Percentiles rank a stretch among this genome's conserved stretches.
phyloP scores from a whole-genome alignment of 2,888 invertebrate species.

The Cephus nigrinus region DNA sequence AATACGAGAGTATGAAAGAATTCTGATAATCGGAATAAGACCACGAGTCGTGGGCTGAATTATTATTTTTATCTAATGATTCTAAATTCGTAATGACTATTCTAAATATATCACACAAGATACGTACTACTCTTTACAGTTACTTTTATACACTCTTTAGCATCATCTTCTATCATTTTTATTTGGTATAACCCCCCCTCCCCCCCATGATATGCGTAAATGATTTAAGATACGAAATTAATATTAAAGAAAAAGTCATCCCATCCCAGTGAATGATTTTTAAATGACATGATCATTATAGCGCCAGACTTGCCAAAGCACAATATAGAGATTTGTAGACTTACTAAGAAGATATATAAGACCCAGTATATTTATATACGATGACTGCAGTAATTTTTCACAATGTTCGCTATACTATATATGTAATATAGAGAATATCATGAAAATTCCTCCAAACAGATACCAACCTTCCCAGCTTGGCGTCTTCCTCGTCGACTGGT shows the following conservation, averaged over 20 bases:
- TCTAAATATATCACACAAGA: not conserved
- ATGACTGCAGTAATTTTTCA: slow-evolving; percentile 17
- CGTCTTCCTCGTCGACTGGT: slow-evolving; percentile 82
- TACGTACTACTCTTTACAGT: not conserved
- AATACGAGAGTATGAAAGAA: slow-evolving; percentile 39
- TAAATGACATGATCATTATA: slow-evolving; percentile 49
- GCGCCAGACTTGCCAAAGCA: slow-evolving; percentile 66
- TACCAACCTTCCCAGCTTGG: slow-evolving; percentile 85
- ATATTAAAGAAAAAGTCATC: not conserved
- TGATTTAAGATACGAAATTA: not conserved
- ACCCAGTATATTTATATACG: slow-evolving; percentile 24
- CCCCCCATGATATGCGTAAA: not conserved
- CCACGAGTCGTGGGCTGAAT: not conserved
- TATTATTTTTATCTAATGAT: not conserved
- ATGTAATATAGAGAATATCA: slow-evolving; percentile 16
- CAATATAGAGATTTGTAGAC: slow-evolving; percentile 43
- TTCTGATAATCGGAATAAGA: not conserved
- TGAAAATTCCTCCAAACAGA: slow-evolving; percentile 12
- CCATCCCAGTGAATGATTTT: not conserved
- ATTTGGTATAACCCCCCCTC: not conserved
- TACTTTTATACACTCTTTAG: not conserved
- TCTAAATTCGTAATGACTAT: not conserved
- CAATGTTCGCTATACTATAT: slow-evolving; percentile 15
- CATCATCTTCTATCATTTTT: not conserved
- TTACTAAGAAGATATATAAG: slow-evolving; percentile 14